phyloP scores from a whole-genome alignment of 2,888 invertebrate species.

The Ephialtes manifestator region DNA sequence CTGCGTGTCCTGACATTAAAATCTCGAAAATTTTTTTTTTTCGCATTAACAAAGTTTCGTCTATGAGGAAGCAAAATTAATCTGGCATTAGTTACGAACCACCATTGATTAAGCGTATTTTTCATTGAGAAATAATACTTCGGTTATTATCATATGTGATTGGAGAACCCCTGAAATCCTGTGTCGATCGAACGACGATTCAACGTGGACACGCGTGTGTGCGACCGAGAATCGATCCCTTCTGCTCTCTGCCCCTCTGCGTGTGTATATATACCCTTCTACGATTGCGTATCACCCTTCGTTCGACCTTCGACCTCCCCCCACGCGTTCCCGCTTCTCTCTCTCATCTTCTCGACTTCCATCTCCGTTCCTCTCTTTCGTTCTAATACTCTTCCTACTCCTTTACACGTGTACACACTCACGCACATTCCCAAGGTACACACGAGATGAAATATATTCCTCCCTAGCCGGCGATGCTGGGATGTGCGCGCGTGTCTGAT shows the following conservation, averaged over 20 bases:
- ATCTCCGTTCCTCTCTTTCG: slow-evolving; percentile 1
- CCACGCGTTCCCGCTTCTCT: not conserved
- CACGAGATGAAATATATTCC: slow-evolving; percentile 49
- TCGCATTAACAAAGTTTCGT: too few species aligned
- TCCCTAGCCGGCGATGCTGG: not conserved
- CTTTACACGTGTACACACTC: slow-evolving; percentile 20
- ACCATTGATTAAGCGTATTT: too few species aligned
- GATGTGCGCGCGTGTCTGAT: not conserved
- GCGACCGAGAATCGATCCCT: slow-evolving; percentile 35
- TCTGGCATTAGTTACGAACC: too few species aligned
- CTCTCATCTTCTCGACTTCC: slow-evolving; percentile 6
- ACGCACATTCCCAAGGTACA: slow-evolving; percentile 32
- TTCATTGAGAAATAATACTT: too few species aligned
- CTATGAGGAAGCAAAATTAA: too few species aligned
- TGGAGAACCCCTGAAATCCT: slow-evolving; percentile 45
- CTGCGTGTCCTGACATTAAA: too few species aligned
- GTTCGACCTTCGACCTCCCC: slow-evolving; percentile 48
- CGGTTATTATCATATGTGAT: not conserved
- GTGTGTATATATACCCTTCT: slow-evolving; percentile 21
- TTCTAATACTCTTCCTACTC: not conserved
- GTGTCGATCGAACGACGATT: slow-evolving; percentile 45
- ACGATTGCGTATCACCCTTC: slow-evolving; percentile 49
- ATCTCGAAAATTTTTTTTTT: too few species aligned
- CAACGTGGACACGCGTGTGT: slow-evolving; percentile 25
- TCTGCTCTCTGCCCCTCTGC: not conserved